Evolutionary conservation across 2,888 invertebrate species (phyloP), one percentile per base, ranked within the genome.

Genomic region (Lutraria lutraria): DNA sequence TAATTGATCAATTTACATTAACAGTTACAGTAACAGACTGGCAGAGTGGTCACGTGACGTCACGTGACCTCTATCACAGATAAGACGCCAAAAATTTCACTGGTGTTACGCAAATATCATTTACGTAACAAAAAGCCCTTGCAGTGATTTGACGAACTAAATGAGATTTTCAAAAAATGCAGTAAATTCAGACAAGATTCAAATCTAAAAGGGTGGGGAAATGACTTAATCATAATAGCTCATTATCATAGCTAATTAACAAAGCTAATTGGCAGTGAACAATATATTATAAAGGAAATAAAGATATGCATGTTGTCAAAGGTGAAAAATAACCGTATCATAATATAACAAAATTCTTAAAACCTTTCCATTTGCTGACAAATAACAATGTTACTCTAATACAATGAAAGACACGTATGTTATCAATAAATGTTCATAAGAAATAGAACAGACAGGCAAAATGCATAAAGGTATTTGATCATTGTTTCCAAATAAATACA

Each of bases 51-150:
- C 31, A 72, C 72, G 15, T 72, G 29, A 72, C 72, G 72, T 72
- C 72, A 72, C 72, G 31, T 76, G 76, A 76, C 76, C 76, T 76
- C 76, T 76, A 76, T 76, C 76, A 76, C 76, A 76, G 76, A 72
- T 84, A 84, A 72, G 53, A 84, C 87, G 83, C 80, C 87, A 88
- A 88, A 79, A 56, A n/a, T 12, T 63, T 88, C 93, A 93, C 93
- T 93, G 93, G 93, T 92, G 85, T 90, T 90, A 90, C 90, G 76
- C 21, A 76, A 76, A 68, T n/a, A 31, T 76, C 34, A 13, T 76
- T 76, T 84, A 90, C 56, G 86, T 88, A 90, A 86, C 86, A 76
- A 88, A 88, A 87, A 90, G 93, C 93, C 93, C 93, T 93, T 93
- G 93, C 93, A 93, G 93, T 92, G 93, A 89, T 72, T 85, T 72